Evolutionary conservation across 2,888 invertebrate genomes (phyloP), one percentile per base, ranked within the genome.

Genomic region (Acanthosoma haemorrhoidale): DNA sequence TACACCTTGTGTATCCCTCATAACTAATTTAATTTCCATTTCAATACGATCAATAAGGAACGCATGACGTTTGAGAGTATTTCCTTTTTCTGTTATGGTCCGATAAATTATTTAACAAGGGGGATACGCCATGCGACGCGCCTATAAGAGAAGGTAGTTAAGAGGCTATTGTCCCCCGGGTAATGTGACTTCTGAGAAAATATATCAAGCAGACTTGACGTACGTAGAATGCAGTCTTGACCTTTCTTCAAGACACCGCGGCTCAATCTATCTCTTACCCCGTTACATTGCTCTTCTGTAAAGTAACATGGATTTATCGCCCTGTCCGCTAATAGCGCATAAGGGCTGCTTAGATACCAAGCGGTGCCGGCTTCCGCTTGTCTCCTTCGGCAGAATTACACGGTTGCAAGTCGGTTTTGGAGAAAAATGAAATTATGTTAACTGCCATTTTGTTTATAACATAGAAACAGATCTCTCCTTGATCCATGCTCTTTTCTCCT

Each of bases 171-270:
- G 51, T 51, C 51, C 51, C n/a, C 29, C 51, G 6, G 25, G n/a
- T 25, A 25, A 51, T 51, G 51, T 51, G 51, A 51, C 51, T 51
- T 51, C 51, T 51, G n/a, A 51, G 51, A 51, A 51, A 51, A 51
- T 51, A 51, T 51, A 51, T 51, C 51, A 51, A 51, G 51, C 51
- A 51, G 51, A 51, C 25, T n/a, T 51, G 51, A 51, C 51, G 51
- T 51, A 51, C 51, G 51, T 51, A 51, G 51, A 51, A 51, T 51
- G 13, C 51, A 51, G 51, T n/a, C 43, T n/a, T 51, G 51, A 51
- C 51, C 51, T 51, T 51, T 51, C 51, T 51, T 2, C n/a, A n/a
- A n/a, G 51, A n/a, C 51, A 51, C 25, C 25, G 11, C 21, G 3
- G 51, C 29, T 5, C 51, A 13, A 51, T 25, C 25, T 25, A n/a